phyloP scores from a whole-genome alignment of 2,113 vertebrate species.

The Forbesichthys agassizii region DNA sequence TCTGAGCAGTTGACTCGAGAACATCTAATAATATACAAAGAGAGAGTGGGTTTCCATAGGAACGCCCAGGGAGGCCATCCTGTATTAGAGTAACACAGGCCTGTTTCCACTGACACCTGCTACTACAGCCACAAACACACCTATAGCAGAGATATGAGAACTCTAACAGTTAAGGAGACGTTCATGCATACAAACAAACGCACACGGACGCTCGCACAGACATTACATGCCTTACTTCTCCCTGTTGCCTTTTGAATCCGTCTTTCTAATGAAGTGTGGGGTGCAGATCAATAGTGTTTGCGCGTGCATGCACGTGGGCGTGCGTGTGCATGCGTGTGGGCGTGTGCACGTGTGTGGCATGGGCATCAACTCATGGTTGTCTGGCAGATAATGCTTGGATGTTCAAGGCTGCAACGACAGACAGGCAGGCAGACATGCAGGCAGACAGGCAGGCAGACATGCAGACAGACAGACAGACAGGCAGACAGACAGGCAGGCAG shows the following conservation, averaged over 20 bases:
- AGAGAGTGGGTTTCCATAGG: constrained; percentile 73
- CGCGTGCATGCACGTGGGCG: neutral
- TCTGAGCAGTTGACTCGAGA: constrained; percentile 61
- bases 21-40: constrained; percentile 70
- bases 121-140: constrained; percentile 29
- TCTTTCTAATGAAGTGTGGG: constrained; percentile 73
- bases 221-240: constrained; percentile 50
- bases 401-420: constrained; percentile 63
- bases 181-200: constrained; percentile 10
- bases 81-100: constrained; percentile 69
- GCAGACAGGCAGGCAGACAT: constrained; percentile 22
- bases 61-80: constrained; percentile 71
- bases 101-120: constrained; percentile 65
- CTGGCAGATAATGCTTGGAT: constrained; percentile 69
- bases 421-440: constrained; percentile 47
- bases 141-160: neutral
- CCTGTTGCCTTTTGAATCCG: constrained; percentile 66
- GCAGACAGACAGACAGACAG: neutral
- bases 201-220: constrained; percentile 29
- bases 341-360: constrained; percentile 40
- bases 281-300: constrained; percentile 70
- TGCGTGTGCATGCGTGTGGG: constrained; percentile 27
- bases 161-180: constrained; percentile 11
- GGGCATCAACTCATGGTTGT: constrained; percentile 68
- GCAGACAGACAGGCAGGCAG: constrained; percentile 53